Evolutionary conservation across 1,140 invertebrate genomes (phyloP).

Genomic region (Drosophila chauvacae): DNA sequence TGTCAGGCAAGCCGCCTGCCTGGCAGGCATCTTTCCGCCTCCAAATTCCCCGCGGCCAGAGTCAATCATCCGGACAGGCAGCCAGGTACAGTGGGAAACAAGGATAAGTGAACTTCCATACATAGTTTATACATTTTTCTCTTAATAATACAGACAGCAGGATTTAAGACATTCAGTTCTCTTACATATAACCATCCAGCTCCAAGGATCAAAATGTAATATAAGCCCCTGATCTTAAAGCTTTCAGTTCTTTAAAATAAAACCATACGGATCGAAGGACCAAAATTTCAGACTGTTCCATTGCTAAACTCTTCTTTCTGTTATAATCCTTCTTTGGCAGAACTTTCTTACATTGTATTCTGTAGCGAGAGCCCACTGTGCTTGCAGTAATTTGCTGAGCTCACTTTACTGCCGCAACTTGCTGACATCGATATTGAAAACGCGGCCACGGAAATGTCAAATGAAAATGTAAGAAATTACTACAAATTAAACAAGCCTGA

Average conservation of each 20-base stretch:
- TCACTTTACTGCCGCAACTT: slow-evolving; percentile 37
- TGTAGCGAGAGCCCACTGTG: neutral
- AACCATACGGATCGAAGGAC: neutral
- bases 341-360: neutral
- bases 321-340: neutral
- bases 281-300: too few species aligned
- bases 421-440: slow-evolving; percentile 25
- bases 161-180: too few species aligned
- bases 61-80: slow-evolving; percentile 51
- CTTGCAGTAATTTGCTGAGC: slow-evolving; percentile 37
- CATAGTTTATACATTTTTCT: neutral
- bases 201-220: too few species aligned
- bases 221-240: too few species aligned
- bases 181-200: too few species aligned
- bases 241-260: too few species aligned
- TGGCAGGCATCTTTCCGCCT: slow-evolving; percentile 21
- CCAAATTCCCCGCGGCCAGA: slow-evolving; percentile 29
- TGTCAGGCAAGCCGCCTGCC: neutral
- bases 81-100: slow-evolving; percentile 7
- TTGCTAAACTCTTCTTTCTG: neutral
- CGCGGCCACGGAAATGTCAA: slow-evolving; percentile 5
- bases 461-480: slow-evolving; percentile 18
- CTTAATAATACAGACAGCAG: too few species aligned
- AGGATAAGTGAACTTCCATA: neutral
- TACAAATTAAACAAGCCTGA: slow-evolving; percentile 1